Evolutionary conservation across 2,888 invertebrate species (phyloP), one percentile per base, ranked within the genome.

Genomic region (Silvanus unidentatus): DNA sequence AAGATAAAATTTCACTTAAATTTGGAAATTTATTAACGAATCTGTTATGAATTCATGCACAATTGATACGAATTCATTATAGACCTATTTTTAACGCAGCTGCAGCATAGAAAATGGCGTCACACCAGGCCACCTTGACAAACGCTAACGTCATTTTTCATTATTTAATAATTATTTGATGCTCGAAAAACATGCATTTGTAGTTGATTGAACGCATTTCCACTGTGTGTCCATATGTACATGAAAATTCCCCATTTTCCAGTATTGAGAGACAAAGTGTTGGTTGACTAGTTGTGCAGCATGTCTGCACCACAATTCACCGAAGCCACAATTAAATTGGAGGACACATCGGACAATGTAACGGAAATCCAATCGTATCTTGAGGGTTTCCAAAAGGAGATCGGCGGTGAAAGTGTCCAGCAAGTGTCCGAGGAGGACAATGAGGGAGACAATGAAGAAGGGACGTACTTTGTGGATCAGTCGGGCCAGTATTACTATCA

Each of bases 401-500:
- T 88, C 52, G 77, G 77, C 16, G 75, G 75, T 45, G 78, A 77
- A 59, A 70, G 72, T 12, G 60, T 68, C 36, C 68, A 68, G 50
- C 68, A 65, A 57, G 68, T 75, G 30, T 54, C 73, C 64, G 75
- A 30, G 12, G 65, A 66, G 6, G 66, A 71, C 16, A 67, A 57
- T 52, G 71, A 61, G 45, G 77, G 70, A 2, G 76, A 77, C 11
- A 75, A 73, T 37, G 79, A 80, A 55, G 79, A 77, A 53, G 84
- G 86, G 5, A 85, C 87, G 1, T 88, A 87, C 63, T 90, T 86
- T 66, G 84, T 90, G 15, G 89, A 90, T 63, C 84, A 87, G 67
- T 77, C 86, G 27, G 88, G 89, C 0, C 83, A 86, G 54, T 90
- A 89, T 66, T 91, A 90, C 63, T 88, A 85, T 63, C 88, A 89